A percentile compares a stretch with the other conserved stretches of the same genome.
Evolutionary conservation across 2,888 invertebrate species (phyloP).

Genomic region (Clepsis dumicolana): DNA sequence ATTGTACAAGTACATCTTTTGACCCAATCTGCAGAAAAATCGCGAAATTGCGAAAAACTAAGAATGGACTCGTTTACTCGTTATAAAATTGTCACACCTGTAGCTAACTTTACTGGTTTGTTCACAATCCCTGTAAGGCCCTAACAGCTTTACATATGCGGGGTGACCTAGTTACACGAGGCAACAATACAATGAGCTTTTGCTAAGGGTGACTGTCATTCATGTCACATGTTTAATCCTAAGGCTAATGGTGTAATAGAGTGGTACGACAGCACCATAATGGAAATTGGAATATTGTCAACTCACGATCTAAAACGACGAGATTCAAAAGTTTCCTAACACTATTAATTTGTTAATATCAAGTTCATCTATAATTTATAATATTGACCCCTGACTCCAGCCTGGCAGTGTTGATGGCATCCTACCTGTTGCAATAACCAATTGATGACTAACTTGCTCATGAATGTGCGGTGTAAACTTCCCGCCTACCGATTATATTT

Average conservation of each 20-base stretch:
- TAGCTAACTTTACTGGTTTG: neutral
- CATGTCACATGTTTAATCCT: neutral
- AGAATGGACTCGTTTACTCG: neutral
- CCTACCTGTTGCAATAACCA: constrained; percentile 20
- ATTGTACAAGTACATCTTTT: too few relatives aligned
- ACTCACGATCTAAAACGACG: too few relatives aligned
- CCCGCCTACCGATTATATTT: constrained; percentile 9
- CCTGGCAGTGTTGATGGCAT: neutral
- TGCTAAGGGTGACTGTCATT: neutral
- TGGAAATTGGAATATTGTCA: too few relatives aligned
- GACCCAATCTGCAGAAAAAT: neutral
- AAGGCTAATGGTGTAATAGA: neutral
- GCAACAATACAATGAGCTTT: neutral
- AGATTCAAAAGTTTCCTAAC: too few relatives aligned
- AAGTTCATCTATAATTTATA: neutral
- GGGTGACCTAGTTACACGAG: constrained; percentile 2
- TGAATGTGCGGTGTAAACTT: neutral
- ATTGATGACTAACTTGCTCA: constrained; percentile 12
- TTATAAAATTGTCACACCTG: neutral
- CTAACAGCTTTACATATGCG: neutral
- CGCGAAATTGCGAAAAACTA: too few relatives aligned
- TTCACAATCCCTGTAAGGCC: constrained; percentile 1
- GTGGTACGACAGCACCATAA: neutral
- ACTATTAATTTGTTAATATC: neutral
- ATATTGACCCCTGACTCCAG: constrained; percentile 9